Evolutionary conservation across 2,113 vertebrate species (phyloP), one percentile per base, ranked within the genome.

Genomic region (Leptocoma aspasia): DNA sequence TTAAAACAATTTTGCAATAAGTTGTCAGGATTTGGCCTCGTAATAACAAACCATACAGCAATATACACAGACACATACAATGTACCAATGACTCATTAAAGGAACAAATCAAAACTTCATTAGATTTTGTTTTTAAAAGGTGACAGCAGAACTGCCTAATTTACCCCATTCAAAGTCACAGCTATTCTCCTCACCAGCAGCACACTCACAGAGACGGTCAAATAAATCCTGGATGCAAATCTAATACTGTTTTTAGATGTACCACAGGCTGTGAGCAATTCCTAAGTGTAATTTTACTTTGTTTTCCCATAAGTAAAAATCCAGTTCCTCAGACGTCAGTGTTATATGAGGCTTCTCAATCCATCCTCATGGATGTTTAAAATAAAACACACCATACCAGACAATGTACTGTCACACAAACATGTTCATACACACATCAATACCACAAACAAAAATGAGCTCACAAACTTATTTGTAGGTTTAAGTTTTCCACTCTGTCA

Each of bases 91-190:
- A 93, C 61, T 94, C 82, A 86, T 86, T 90, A 95, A 85, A 90
- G 50, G 42, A 93, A 95, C 79, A 96, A 90, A 92, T 83, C 75
- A 90, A 93, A 94, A 93, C 54, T 93, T 60, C 33, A 79, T 93
- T 91, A 78, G 35, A 86, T 96, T 93, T 95, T 92, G 64, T 89
- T 94, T 94, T 95, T 86, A 78, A 94, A 95, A 96, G 60, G 79
- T 93, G 90, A 88, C 56, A 89, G 87, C 52, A 91, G 44, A 92
- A 94, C 59, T 89, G 70, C 72, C 75, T 79, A 92, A 92, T 96
- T 93, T 90, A 75, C 56, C 66, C 66, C 52, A 88, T 88, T 88
- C 71, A 90, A 64, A 81, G 49, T 72, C 78, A 93, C 65, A 95
- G 30, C 37, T 54, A 31, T 56, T 89, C 53, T 65, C 59, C 83